A percentile compares a stretch with the other conserved stretches of the same genome.
phyloP scores from a whole-genome alignment of 2,113 vertebrate genomes.

The Ptilorrhoa leucosticta region DNA sequence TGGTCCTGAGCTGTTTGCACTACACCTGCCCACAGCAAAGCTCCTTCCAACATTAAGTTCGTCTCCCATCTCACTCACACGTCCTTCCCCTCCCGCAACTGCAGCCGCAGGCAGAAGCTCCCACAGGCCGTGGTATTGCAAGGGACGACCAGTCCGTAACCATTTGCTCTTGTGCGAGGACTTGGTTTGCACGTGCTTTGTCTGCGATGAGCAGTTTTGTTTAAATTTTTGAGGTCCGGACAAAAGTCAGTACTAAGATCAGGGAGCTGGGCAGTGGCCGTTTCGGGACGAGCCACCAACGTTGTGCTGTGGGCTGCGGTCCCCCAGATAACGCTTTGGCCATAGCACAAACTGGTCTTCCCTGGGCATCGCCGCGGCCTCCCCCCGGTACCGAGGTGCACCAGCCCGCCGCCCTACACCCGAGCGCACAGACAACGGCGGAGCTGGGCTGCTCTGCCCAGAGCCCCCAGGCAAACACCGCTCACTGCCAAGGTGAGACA shows the following conservation, averaged over 20 bases:
- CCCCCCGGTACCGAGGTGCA: neutral
- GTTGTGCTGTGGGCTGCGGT: neutral
- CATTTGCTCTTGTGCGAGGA: rapidly evolving
- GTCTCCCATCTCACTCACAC: rapidly evolving
- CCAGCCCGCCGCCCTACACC: neutral
- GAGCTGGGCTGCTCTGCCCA: rapidly evolving
- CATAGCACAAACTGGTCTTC: rapidly evolving
- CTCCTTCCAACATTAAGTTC: neutral
- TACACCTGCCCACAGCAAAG: neutral
- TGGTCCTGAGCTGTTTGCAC: neutral
- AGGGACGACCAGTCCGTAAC: rapidly evolving
- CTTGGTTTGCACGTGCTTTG: neutral
- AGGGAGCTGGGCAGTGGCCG: neutral
- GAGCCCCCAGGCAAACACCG: rapidly evolving
- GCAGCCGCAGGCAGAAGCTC: neutral
- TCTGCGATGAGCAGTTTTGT: neutral
- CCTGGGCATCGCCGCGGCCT: no score
- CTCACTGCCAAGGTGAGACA: rapidly evolving
- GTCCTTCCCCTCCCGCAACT: rapidly evolving
- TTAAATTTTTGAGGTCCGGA: neutral
- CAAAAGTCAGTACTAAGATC: neutral
- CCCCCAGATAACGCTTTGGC: rapidly evolving
- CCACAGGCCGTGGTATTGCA: rapidly evolving
- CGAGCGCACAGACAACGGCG: no score
- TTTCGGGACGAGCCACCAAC: neutral